A percentile compares a stretch with the other conserved stretches of the same genome.
Conservation (phyloP, 2,888 invertebrate genomes). For the Salpingus planirostris region DNA sequence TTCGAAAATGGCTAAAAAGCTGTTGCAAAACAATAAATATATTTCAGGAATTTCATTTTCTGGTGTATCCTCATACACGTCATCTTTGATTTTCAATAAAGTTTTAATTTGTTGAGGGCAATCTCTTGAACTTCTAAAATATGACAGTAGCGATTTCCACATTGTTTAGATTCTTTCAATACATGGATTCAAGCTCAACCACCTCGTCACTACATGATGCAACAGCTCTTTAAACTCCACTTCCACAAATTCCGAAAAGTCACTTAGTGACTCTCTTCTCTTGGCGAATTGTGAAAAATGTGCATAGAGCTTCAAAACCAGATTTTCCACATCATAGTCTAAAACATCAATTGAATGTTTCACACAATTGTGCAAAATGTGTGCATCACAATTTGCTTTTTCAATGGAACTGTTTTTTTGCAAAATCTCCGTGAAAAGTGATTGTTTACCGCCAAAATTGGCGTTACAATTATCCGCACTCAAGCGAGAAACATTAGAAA, state of each 20-base stretch:
- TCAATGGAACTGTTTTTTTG: constrained; percentile 1
- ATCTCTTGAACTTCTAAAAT: background rate
- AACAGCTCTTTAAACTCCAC: constrained; percentile 8
- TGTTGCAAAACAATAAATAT: background rate
- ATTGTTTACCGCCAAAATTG: constrained; percentile 6
- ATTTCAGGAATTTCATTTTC: background rate
- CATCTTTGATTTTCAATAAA: background rate
- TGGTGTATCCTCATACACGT: background rate
- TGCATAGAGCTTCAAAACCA: constrained; percentile 11
- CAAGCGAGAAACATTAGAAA: background rate
- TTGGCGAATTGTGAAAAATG: constrained; percentile 9
- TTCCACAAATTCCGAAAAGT: constrained; percentile 7
- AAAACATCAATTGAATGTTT: constrained; percentile 4
- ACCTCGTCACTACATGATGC: constrained; percentile 7
- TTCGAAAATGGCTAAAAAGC: background rate
- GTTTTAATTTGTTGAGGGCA: constrained; percentile 1
- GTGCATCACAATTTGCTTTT: constrained; percentile 6
- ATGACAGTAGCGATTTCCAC: background rate
- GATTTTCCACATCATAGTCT: constrained; percentile 8
- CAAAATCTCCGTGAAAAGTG: constrained; percentile 2
- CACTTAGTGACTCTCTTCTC: constrained; percentile 6
- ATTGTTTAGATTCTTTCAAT: background rate
- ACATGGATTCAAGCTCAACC: constrained; percentile 7
- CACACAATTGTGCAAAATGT: constrained; percentile 6
- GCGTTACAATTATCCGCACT: constrained; percentile 7